Evolutionary conservation across 2,888 invertebrate genomes (phyloP).

Genomic region (Macroteleia sp.): DNA sequence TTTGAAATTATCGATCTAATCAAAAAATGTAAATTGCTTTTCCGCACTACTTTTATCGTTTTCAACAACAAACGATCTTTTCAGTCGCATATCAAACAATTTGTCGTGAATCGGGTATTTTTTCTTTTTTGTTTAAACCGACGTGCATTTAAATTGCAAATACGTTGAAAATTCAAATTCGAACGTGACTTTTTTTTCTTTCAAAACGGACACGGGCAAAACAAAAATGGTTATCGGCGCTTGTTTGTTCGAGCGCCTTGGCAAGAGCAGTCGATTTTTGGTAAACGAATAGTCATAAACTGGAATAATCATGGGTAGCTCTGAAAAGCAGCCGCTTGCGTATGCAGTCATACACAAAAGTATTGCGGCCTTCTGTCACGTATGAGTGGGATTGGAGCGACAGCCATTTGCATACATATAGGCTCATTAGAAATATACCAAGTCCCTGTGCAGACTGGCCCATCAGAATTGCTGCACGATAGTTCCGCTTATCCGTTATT

Average conservation of each 20-base stretch:
- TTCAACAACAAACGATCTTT: constrained; percentile 29
- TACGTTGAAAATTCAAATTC: constrained; percentile 39
- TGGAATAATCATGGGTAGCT: constrained; percentile 57
- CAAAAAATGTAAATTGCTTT: constrained; percentile 49
- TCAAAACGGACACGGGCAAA: constrained; percentile 1
- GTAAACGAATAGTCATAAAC: constrained; percentile 62
- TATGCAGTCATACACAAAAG: constrained; percentile 61
- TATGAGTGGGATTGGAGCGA: constrained; percentile 80
- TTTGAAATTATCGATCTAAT: constrained; percentile 15
- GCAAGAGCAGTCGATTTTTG: constrained; percentile 58
- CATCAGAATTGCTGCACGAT: constrained; percentile 79
- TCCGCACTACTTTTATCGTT: constrained; percentile 29
- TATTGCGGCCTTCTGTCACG: constrained; percentile 78
- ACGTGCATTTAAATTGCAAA: constrained; percentile 42
- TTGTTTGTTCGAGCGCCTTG: constrained; percentile 44
- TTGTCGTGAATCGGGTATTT: constrained; percentile 32
- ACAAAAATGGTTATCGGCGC: constrained; percentile 48
- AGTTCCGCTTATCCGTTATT: constrained; percentile 82
- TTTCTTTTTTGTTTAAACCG: constrained; percentile 19
- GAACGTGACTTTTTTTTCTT: constrained; percentile 26
- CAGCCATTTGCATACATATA: constrained; percentile 84
- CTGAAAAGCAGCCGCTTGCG: constrained; percentile 57
- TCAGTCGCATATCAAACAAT: constrained; percentile 40
- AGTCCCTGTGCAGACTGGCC: constrained; percentile 77
- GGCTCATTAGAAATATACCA: constrained; percentile 77